phyloP scores from a whole-genome alignment of 2,888 invertebrate genomes.

The Galeopsomyia nigrocyanea region DNA sequence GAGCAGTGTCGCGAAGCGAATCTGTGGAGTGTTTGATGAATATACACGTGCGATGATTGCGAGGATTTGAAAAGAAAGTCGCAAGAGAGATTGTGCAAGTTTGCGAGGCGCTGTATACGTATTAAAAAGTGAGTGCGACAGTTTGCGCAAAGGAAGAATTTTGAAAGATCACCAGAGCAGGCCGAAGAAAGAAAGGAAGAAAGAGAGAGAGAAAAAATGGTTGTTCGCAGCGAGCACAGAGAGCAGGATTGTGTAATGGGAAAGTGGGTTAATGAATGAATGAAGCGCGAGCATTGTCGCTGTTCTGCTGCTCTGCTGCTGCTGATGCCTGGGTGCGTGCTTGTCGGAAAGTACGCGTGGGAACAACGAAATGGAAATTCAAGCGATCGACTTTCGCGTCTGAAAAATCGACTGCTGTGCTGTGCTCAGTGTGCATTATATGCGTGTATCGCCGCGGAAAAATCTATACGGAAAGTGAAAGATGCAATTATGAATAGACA shows the following conservation, averaged over 20 bases:
- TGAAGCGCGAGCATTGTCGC: constrained; percentile 22
- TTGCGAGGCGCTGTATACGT: background rate
- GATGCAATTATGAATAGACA: background rate
- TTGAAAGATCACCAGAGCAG: background rate
- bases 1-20: background rate
- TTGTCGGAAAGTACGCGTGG: constrained; percentile 23
- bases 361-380: constrained; percentile 31
- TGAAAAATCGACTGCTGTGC: background rate
- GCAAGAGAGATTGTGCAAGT: background rate
- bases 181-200: background rate
- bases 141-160: background rate
- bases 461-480: background rate
- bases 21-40: background rate
- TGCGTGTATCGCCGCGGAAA: background rate
- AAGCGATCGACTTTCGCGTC: background rate
- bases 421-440: too few relatives aligned
- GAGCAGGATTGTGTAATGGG: constrained; percentile 39
- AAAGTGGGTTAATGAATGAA: constrained; percentile 46
- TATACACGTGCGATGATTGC: constrained; percentile 7
- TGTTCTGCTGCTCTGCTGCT: too few relatives aligned
- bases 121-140: background rate
- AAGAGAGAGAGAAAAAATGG: background rate
- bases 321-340: background rate
- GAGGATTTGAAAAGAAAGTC: background rate
- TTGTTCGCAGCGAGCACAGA: constrained; percentile 18